These are phyloP conservation scores for Psittacara wagleri DNA, from an alignment of 2,113 vertebrate genomes.

Conservation along the genomic window DNA sequence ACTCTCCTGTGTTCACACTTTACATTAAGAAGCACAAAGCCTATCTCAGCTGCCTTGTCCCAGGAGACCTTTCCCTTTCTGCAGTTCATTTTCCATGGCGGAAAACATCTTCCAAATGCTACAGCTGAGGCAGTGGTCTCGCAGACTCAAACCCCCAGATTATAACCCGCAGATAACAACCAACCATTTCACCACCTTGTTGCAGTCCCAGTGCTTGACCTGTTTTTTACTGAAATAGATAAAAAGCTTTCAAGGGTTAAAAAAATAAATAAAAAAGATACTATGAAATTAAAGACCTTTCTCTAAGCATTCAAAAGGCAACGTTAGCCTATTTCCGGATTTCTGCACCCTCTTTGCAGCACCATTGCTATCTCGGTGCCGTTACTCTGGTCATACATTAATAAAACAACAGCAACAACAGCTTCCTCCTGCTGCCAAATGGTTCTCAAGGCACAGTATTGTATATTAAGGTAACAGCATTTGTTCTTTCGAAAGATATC, in stretches of 20 bases:
- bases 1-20: background rate
- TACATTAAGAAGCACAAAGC: background rate
- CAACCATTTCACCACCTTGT: background rate
- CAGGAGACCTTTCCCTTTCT: background rate
- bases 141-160: background rate
- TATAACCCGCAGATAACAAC: background rate
- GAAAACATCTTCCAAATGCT: background rate
- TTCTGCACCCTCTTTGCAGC: background rate
- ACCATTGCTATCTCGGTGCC: background rate
- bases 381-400: background rate
- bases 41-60: background rate
- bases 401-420: background rate
- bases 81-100: background rate
- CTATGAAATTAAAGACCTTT: background rate
- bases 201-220: background rate
- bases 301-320: background rate
- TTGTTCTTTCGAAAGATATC: background rate
- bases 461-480: background rate
- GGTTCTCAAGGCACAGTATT: background rate
- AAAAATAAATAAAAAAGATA: background rate
- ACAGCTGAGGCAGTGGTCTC: background rate
- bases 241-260: background rate
- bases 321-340: fast-evolving
- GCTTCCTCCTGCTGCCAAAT: background rate
- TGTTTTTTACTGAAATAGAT: background rate